phyloP scores from a whole-genome alignment of 2,888 invertebrate species.

The Vesta saturnalis region DNA sequence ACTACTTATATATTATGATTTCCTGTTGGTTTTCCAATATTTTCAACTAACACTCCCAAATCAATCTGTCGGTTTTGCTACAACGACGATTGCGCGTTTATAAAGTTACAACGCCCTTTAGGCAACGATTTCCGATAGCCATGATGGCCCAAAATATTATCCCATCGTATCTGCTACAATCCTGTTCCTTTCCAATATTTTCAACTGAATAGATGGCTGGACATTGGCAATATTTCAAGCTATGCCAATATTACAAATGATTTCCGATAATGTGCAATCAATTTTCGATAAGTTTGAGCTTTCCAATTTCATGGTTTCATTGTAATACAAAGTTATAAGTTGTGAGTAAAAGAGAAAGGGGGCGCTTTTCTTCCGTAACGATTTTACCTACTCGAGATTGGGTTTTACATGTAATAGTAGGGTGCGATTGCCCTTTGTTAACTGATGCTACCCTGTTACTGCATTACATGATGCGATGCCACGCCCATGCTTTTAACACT shows the following conservation, averaged over 20 bases:
- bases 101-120: constrained; percentile 45
- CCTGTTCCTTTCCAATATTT: constrained; percentile 56
- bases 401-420: neutral
- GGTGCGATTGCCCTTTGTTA: neutral
- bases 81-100: constrained; percentile 34
- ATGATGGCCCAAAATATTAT: constrained; percentile 43
- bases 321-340: neutral
- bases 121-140: constrained; percentile 54
- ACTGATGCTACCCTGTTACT: constrained; percentile 28
- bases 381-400: neutral
- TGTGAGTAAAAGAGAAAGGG: neutral
- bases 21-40: constrained; percentile 51
- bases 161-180: constrained; percentile 44
- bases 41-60: constrained; percentile 38
- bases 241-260: constrained; percentile 45
- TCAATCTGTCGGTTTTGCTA: constrained; percentile 34
- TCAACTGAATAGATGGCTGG: constrained; percentile 48
- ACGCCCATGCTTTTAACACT: constrained; percentile 30
- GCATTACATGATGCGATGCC: constrained; percentile 25
- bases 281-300: too few relatives aligned
- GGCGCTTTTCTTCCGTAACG: neutral
- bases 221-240: constrained; percentile 42
- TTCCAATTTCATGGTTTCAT: neutral
- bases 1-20: constrained; percentile 42
- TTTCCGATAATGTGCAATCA: constrained; percentile 46